Evolutionary conservation across 1,140 invertebrate genomes (phyloP).

Genomic region (Plutomurus gul): DNA sequence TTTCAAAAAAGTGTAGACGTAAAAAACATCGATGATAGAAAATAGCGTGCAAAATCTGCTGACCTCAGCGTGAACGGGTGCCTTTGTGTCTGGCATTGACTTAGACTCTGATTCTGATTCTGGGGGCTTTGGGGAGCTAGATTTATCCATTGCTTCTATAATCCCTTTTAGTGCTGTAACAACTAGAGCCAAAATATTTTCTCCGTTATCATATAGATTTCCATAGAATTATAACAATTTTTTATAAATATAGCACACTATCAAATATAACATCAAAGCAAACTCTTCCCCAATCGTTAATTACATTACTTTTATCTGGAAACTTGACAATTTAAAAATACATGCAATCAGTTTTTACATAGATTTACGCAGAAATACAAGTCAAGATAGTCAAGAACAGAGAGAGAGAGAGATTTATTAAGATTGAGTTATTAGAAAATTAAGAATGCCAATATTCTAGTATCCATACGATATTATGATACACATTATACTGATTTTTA

Average conservation of each 20-base stretch:
- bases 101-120: slow-evolving; percentile 1
- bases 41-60: slow-evolving; percentile 9
- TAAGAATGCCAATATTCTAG: too few species aligned
- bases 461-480: not conserved
- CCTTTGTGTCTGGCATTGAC: not conserved
- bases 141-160: slow-evolving; percentile 46
- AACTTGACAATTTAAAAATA: too few species aligned
- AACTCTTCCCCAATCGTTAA: too few species aligned
- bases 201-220: not conserved
- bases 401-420: too few species aligned
- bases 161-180: slow-evolving; percentile 53
- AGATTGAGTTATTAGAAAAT: too few species aligned
- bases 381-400: too few species aligned
- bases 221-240: slow-evolving; percentile 5
- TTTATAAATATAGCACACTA: not conserved
- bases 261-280: too few species aligned
- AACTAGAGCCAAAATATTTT: slow-evolving; percentile 51
- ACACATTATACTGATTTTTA: not conserved
- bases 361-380: too few species aligned
- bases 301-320: too few species aligned
- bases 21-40: not conserved
- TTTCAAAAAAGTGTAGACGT: not conserved
- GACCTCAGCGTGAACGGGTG: not conserved
- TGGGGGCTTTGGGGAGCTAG: slow-evolving; percentile 11
- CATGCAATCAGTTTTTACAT: too few species aligned